Evolutionary conservation across 2,797 vertebrate species (phyloP).

Genomic region (Hybognathus amarus): DNA sequence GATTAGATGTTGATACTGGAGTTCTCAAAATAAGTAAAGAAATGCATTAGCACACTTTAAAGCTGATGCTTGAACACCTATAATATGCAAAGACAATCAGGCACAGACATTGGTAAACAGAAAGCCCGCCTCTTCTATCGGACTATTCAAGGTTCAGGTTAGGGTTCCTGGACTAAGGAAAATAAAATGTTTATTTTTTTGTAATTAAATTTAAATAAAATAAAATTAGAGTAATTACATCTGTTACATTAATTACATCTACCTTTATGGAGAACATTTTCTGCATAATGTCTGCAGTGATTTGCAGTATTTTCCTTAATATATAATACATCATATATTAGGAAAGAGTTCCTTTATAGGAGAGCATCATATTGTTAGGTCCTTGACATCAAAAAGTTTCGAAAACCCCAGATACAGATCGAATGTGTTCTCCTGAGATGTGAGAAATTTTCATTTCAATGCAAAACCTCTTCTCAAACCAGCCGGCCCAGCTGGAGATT

Average conservation of each 20-base stretch:
- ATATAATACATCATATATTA: not conserved
- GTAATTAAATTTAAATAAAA: not conserved
- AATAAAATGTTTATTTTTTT: no score
- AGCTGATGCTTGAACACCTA: not conserved
- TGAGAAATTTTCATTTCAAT: not conserved
- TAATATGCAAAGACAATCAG: not conserved
- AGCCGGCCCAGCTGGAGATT: constrained; percentile 26
- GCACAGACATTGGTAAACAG: not conserved
- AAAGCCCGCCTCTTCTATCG: not conserved
- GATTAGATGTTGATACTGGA: not conserved
- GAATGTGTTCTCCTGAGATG: not conserved
- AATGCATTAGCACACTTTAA: not conserved
- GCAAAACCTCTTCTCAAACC: not conserved
- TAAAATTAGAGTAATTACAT: not conserved
- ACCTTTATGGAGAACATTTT: not conserved
- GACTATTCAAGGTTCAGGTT: not conserved
- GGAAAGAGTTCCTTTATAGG: not conserved
- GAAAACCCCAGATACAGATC: not conserved
- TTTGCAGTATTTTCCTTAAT: not conserved
- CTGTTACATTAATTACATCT: no score
- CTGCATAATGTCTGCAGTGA: no score
- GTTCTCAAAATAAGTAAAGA: not conserved
- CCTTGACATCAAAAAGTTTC: not conserved
- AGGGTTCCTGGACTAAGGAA: no score
- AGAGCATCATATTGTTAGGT: not conserved